phyloP scores from a whole-genome alignment of 1,140 invertebrate genomes.

The Microplitis mediator region DNA sequence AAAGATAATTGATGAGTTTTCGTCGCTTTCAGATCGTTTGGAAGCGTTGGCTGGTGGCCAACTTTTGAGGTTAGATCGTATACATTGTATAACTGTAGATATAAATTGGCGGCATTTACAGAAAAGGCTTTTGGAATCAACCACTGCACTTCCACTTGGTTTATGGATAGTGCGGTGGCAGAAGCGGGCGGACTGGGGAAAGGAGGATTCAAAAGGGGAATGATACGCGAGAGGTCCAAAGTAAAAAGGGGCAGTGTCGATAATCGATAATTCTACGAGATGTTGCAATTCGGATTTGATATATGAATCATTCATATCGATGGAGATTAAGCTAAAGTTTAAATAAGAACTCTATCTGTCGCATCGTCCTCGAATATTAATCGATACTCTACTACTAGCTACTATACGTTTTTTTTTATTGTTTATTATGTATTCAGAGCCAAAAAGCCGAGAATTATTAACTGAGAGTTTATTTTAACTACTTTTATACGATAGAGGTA shows the following conservation, averaged over 20 bases:
- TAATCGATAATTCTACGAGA: slow-evolving; percentile 18
- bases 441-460: neutral
- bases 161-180: neutral
- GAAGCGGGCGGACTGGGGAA: too few species aligned
- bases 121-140: neutral
- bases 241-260: neutral
- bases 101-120: slow-evolving; percentile 4
- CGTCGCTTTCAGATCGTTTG: neutral
- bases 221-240: too few species aligned
- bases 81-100: neutral
- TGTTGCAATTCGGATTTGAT: slow-evolving; percentile 18
- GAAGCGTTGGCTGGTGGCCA: neutral
- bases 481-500: neutral
- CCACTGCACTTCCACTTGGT: neutral
- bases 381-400: neutral
- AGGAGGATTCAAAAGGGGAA: too few species aligned
- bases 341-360: neutral
- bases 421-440: neutral
- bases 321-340: slow-evolving; percentile 8
- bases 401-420: neutral
- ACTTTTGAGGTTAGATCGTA: neutral
- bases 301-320: slow-evolving; percentile 23
- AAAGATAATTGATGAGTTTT: slow-evolving; percentile 12
- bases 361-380: neutral
- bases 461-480: neutral